phyloP scores from a whole-genome alignment of 2,113 vertebrate genomes.

The Pituophis catenifer region DNA sequence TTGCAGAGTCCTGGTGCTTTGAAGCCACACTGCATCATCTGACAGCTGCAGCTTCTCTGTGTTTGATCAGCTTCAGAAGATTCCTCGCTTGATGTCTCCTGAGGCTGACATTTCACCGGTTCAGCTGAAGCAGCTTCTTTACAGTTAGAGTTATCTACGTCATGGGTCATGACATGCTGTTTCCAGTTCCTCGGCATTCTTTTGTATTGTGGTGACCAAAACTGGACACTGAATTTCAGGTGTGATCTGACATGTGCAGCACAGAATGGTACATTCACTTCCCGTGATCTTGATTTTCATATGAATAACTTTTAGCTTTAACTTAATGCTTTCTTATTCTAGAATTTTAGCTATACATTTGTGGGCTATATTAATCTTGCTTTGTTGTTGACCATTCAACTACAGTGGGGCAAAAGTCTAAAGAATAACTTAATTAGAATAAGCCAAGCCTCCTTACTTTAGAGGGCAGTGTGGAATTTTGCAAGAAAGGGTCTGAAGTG shows the following conservation, averaged over 20 bases:
- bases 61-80: neutral
- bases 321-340: neutral
- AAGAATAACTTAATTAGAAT: neutral
- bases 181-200: neutral
- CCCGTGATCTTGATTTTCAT: neutral
- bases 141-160: neutral
- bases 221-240: neutral
- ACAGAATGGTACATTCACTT: neutral
- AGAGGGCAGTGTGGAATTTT: constrained; percentile 78
- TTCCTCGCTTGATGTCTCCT: neutral
- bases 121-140: neutral
- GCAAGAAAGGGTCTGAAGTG: constrained; percentile 87
- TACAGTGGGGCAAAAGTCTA: neutral
- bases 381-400: neutral
- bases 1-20: neutral
- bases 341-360: neutral
- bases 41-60: neutral
- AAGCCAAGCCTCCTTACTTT: constrained; percentile 74
- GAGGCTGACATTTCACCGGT: neutral
- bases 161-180: neutral
- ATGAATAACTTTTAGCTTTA: neutral
- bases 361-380: neutral
- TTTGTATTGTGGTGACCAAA: neutral
- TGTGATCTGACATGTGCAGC: neutral
- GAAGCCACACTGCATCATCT: neutral